Evolutionary conservation across 2,113 vertebrate genomes (phyloP), one percentile per base, ranked within the genome.

Genomic region (Grus americana): DNA sequence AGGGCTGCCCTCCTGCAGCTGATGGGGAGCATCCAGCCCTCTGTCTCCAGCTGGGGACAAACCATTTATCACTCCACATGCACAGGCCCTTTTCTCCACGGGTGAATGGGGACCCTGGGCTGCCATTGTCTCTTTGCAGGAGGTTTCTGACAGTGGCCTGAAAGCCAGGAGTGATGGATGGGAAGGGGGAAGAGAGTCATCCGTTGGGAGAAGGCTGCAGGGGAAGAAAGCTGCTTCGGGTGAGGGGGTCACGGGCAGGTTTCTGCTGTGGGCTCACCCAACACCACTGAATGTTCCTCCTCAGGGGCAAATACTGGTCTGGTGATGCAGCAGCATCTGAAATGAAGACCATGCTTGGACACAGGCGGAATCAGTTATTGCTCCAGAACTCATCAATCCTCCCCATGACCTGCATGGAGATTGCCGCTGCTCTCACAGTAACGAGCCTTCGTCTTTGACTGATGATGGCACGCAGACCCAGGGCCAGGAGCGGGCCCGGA

Each of bases 141-240:
- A 88, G 83, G 42, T 32, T 73, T 76, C 75, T 95, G 93, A 90
- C 91, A 88, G 88, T 26, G 6, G 40, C 87, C 91, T 97, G 84
- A 95, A 95, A 96, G 85, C 26, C 73, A 23, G 54, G 73, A 87
- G 61, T 93, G 93, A 97, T 93, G 81, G 96, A 93, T 97, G 83
- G 73, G 85, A 59, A 79, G 72, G 15, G 20, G n/a, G n/a, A 50
- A 54, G 17, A 36, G 30, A 79, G 38, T 10, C 38, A 46, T 18
- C 40, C 5, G 0, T 3, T 27, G 59, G 76, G 75, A 71, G 42
- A 73, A 90, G 57, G 95, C 61, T 82, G 74, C 42, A 36, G 63
- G 81, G 68, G 9, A 47, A 68, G 44, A 81, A 81, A 4, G 4
- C 38, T 88, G 34, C 55, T 83, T 30, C 0, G 9, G 80, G 42